Conservation (phyloP, 1,140 invertebrate genomes). For the Drosophila parabipectinata region DNA sequence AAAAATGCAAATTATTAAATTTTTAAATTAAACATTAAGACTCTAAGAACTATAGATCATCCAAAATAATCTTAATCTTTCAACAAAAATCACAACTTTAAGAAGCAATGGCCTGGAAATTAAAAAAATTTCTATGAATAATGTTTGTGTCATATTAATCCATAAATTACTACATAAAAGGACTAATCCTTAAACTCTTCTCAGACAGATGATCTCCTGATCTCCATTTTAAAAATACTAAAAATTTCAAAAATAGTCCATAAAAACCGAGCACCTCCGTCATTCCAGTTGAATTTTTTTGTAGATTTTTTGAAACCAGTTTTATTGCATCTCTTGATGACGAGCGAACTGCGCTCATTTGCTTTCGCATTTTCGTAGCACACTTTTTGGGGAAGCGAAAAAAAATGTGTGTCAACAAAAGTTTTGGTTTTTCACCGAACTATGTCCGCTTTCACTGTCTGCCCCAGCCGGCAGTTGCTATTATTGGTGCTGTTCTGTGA, state of each 20-base stretch:
- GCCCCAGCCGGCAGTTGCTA: slow-evolving; percentile 15
- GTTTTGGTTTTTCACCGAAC: slow-evolving; percentile 32
- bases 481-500: slow-evolving; percentile 23
- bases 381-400: slow-evolving; percentile 60
- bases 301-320: slow-evolving; percentile 10
- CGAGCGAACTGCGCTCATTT: slow-evolving; percentile 73
- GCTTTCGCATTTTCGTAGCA: slow-evolving; percentile 60
- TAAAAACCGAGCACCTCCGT: slow-evolving; percentile 5
- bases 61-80: too few species aligned
- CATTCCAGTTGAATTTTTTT: slow-evolving; percentile 16
- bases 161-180: too few species aligned
- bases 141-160: too few species aligned
- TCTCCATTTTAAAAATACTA: too few species aligned
- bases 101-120: too few species aligned
- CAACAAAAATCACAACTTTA: too few species aligned
- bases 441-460: slow-evolving; percentile 27
- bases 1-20: not conserved
- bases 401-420: slow-evolving; percentile 78
- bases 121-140: too few species aligned
- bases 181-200: too few species aligned
- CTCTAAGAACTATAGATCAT: too few species aligned
- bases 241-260: too few species aligned
- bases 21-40: too few species aligned
- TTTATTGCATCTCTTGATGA: slow-evolving; percentile 55
- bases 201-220: too few species aligned